Base-by-base conservation (phyloP, 2,797 vertebrate genomes). In the Danio choprae region DNA sequence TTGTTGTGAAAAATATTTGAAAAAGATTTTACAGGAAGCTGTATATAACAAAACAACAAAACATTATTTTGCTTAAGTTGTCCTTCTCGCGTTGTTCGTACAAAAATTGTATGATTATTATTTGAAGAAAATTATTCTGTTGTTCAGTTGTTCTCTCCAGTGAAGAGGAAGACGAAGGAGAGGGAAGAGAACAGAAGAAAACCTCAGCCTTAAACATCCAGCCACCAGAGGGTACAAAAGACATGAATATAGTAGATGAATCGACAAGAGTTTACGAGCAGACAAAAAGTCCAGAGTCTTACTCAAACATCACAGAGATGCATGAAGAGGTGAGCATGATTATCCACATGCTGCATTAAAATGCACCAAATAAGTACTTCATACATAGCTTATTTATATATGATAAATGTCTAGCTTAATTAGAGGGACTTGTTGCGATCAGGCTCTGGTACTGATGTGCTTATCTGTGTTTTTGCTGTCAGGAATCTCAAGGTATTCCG, bases 111-210 rank as follows among this genome's bases (percentile, higher is more conserved):
- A 43, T 64, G 38, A 13, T 53, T 51, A 13, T 40, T 53, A n/a
- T 36, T 44, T 67, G 15, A 55, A 77, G 38, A 36, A 20, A 38
- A 4, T 46, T 6, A 55, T 36, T 64, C 1, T 70, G 5, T 68
- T 0, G 82, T 15, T 53, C 81, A 99, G 97, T 98, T 89, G 91
- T 98, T 60, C 91, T 99, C 87, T 99, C 97, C 76, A 98, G 97
- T 88, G 97, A 98, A 76, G 97, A 97, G 16, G 96, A 83, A 46
- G 71, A 77, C n/a, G 59, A 97, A 82, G 67, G 8, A n/a, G 95
- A 94, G 79, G 85, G 85, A 41, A 46, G 43, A 46, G 81, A 73
- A 46, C 90, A 90, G 84, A 88, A 90, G 88, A 71, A 80, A 0
- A 4, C 16, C 11, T 53, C 0, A 36, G 77, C 74, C 50, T 12